Evolutionary conservation across 2,113 vertebrate genomes (phyloP).

Genomic region (Sebastes schlegelii): DNA sequence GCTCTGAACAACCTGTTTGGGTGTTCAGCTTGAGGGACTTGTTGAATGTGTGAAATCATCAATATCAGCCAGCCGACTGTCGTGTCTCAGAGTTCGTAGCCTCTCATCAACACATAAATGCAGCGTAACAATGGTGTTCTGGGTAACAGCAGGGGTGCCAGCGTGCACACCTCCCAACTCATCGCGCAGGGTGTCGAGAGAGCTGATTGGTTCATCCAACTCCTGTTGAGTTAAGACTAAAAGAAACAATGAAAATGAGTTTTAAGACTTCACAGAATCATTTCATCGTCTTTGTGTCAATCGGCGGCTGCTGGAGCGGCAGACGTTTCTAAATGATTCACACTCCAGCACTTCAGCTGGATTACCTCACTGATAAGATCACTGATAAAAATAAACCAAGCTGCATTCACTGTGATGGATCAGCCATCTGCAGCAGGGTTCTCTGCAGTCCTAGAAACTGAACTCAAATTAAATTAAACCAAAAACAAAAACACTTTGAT

Average conservation of each 20-base stretch:
- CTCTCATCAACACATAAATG: background rate
- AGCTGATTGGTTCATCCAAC: no score
- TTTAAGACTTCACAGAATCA: background rate
- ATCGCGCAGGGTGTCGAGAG: background rate
- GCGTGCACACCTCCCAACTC: background rate
- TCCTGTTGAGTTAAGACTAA: background rate
- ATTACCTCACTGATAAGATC: slow-evolving; percentile 30
- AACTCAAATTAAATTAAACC: background rate
- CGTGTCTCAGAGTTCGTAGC: background rate
- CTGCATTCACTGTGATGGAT: slow-evolving; percentile 24
- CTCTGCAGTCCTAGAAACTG: no score
- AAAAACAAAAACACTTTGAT: background rate
- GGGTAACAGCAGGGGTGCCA: background rate
- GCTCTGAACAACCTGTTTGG: background rate
- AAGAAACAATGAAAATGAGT: background rate
- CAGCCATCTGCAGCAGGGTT: slow-evolving; percentile 12
- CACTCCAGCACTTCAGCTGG: slow-evolving; percentile 34
- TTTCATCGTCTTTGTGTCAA: slow-evolving; percentile 5
- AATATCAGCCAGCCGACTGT: background rate
- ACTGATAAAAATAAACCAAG: slow-evolving; percentile 12
- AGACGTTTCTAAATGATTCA: slow-evolving; percentile 20
- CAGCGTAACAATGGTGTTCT: background rate
- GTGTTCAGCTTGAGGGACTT: background rate
- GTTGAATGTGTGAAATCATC: background rate
- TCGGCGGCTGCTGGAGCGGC: background rate